phyloP scores from a whole-genome alignment of 2,113 vertebrate genomes.

The Arenaria interpres region DNA sequence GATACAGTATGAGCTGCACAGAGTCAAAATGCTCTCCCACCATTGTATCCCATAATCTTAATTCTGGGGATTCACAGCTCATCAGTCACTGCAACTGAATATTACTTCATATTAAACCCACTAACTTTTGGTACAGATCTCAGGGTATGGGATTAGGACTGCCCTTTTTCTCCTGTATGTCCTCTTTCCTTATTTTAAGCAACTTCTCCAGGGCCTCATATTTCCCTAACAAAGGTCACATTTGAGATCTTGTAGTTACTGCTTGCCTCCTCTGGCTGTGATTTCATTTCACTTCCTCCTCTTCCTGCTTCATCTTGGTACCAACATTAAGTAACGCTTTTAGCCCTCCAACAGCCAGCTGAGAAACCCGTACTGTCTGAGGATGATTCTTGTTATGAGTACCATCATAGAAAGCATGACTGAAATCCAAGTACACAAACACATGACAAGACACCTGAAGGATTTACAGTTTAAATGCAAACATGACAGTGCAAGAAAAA shows the following conservation, averaged over 20 bases:
- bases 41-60: neutral
- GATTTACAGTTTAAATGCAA: neutral
- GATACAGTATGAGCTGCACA: neutral
- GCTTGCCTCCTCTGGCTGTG: neutral
- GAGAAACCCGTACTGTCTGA: neutral
- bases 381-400: neutral
- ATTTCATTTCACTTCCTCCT: neutral
- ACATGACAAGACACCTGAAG: neutral
- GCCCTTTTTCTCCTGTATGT: neutral
- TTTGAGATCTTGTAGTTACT: neutral
- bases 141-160: neutral
- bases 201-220: neutral
- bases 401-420: neutral
- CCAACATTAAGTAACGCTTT: neutral
- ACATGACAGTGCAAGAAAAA: neutral
- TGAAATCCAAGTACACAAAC: neutral
- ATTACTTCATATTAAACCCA: neutral
- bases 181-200: neutral
- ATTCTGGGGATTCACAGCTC: neutral
- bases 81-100: neutral
- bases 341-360: neutral
- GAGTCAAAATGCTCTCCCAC: neutral
- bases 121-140: neutral
- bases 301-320: neutral
- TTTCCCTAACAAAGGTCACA: neutral